phyloP scores from a whole-genome alignment of 2,113 vertebrate species.

The Craseonycteris thonglongyai region DNA sequence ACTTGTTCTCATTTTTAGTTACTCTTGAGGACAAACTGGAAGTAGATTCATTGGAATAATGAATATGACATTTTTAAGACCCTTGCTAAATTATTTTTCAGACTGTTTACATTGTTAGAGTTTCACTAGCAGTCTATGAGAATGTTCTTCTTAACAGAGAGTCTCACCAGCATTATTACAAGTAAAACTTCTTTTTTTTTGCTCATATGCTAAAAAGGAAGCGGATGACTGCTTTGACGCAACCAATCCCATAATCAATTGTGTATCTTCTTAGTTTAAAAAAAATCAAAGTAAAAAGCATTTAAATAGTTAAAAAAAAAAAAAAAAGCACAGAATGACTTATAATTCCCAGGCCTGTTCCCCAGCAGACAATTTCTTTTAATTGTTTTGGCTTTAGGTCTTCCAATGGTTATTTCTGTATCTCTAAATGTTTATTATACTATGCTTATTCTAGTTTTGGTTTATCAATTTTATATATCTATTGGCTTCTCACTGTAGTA shows the following conservation, averaged over 20 bases:
- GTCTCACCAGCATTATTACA: background rate
- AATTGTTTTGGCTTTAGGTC: background rate
- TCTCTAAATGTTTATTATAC: background rate
- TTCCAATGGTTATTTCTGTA: background rate
- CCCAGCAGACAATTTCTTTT: background rate
- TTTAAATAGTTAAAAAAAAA: background rate
- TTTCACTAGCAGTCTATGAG: background rate
- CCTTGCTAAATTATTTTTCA: background rate
- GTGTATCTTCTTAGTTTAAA: background rate
- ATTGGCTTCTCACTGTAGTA: background rate
- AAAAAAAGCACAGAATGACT: background rate
- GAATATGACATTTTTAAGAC: background rate
- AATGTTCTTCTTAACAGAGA: background rate
- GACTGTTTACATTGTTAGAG: background rate
- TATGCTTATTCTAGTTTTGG: background rate
- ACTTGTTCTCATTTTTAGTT: background rate
- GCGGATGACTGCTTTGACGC: background rate
- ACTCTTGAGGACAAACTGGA: background rate
- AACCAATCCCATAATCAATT: background rate
- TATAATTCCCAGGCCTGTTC: background rate
- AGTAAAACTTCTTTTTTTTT: background rate
- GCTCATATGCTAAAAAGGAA: background rate
- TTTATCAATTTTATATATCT: background rate
- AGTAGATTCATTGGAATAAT: background rate
- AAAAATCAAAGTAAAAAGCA: background rate